A percentile compares a stretch with the other conserved stretches of the same genome.
Conservation (phyloP, 2,888 invertebrate species). For the Cephalotes varians region DNA sequence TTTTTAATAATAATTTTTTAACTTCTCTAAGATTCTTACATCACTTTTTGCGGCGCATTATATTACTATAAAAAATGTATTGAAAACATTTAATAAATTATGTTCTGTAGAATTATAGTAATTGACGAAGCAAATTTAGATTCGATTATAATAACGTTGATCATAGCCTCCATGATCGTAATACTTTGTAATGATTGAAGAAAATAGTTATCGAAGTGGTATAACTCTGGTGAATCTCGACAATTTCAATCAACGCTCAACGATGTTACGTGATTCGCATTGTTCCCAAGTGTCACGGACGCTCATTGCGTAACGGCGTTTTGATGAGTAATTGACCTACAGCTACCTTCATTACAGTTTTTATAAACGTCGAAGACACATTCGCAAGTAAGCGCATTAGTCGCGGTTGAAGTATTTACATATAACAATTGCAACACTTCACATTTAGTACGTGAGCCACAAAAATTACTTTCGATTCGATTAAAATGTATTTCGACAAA, state of each 20-base stretch:
- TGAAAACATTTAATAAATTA: not conserved
- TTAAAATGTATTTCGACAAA: constrained; percentile 26
- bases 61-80: not conserved
- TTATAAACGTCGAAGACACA: constrained; percentile 35
- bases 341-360: constrained; percentile 24
- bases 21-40: not conserved
- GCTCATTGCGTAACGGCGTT: constrained; percentile 60
- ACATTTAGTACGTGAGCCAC: constrained; percentile 8
- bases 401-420: not conserved
- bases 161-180: constrained; percentile 4
- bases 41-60: not conserved
- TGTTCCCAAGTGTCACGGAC: constrained; percentile 75
- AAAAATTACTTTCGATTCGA: constrained; percentile 29
- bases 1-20: not conserved
- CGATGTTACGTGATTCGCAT: constrained; percentile 72
- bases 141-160: not conserved
- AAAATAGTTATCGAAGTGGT: constrained; percentile 35
- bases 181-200: constrained; percentile 17
- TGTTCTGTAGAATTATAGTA: not conserved
- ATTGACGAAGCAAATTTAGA: not conserved
- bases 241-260: constrained; percentile 67
- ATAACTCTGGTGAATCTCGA: constrained; percentile 57
- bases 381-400: constrained; percentile 28
- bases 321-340: constrained; percentile 73
- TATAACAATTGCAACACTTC: constrained; percentile 51